Percentiles rank a stretch among this genome's conserved stretches.
Evolutionary conservation across 2,888 invertebrate species (phyloP).

Genomic region (Cosmia pyralina): DNA sequence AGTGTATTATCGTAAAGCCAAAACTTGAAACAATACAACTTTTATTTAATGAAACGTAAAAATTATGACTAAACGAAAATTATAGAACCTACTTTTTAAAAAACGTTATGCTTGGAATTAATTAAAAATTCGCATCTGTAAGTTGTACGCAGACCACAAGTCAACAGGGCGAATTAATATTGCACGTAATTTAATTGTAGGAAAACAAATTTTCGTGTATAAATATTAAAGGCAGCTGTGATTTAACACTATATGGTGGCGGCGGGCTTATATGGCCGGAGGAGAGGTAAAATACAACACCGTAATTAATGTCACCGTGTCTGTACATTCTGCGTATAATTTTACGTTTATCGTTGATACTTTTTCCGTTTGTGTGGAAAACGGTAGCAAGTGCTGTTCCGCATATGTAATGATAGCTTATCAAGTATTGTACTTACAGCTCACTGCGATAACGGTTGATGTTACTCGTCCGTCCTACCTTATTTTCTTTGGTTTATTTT

Average conservation of each 20-base stretch:
- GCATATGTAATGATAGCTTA: conserved; percentile 39
- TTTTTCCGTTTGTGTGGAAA: conserved; percentile 48
- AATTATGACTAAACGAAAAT: conserved; percentile 47
- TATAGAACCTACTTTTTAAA: conserved; percentile 38
- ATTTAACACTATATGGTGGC: conserved; percentile 82
- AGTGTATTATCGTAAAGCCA: conserved; percentile 50
- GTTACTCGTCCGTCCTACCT: background rate
- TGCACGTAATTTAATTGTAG: conserved; percentile 74
- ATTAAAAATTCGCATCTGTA: conserved; percentile 70
- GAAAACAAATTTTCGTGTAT: conserved; percentile 73
- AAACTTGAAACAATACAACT: conserved; percentile 43
- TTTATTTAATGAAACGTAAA: conserved; percentile 44
- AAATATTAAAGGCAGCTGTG: conserved; percentile 79
- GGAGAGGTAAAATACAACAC: conserved; percentile 71
- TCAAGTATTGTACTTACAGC: conserved; percentile 29
- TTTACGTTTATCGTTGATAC: conserved; percentile 31
- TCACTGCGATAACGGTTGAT: conserved; percentile 8
- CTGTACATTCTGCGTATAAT: conserved; percentile 53
- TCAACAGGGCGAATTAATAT: conserved; percentile 74
- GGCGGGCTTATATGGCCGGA: conserved; percentile 74
- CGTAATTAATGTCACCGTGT: conserved; percentile 62
- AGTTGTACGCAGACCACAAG: conserved; percentile 65
- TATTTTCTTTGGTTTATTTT: conserved; percentile 20
- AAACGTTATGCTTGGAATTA: conserved; percentile 63
- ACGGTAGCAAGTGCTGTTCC: conserved; percentile 35